Base-by-base conservation (phyloP, 2,797 vertebrate species). In the Enteromius paludinosus region DNA sequence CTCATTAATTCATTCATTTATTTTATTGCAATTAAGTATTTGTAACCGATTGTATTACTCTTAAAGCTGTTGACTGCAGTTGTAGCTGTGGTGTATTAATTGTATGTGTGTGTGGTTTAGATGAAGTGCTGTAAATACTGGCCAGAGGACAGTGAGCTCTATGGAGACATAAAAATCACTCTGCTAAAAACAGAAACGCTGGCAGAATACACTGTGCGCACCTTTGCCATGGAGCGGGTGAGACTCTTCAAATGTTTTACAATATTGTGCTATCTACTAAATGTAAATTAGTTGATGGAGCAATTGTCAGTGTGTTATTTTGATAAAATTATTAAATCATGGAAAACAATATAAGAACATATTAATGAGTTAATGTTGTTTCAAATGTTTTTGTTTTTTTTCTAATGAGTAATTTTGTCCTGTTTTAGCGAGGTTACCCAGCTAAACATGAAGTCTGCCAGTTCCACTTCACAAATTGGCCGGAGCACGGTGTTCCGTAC, bases 381-480 rank as follows among this genome's bases (percentile, higher is more conserved):
- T 49, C 12, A 41, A 28, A 15, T 64, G 43, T 43, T 41, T 41
- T n/a, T n/a, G n/a, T 0, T 41, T 41, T 38, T 66, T 66, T 61
- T 2, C 23, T 61, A 61, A 61, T 1, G 23, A 25, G 10, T 25
- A 25, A 45, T 12, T 65, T 38, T 62, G 30, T 9, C 8, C 9
- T 11, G 20, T n/a, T 18, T 78, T 47, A 99, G 98, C 92, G 96
- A 82, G 97, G 97, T 61, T 99, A 97, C 91, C 97, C 97, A 0
- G 96, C 96, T 79, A 96, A 96, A 81, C 98, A 98, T 0, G 97
- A 99, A 91, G 97, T 99, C 78, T 96, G 96, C 86, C 98, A 99
- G 93, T 99, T 99, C 92, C 98, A 98, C 90, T 99, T 99, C 90
- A 97, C 95, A 0, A 97, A 97, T 0, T 99, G 98, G 98, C 98